phyloP scores from a whole-genome alignment of 2,113 vertebrate species.

The Myrmecophaga tridactyla region DNA sequence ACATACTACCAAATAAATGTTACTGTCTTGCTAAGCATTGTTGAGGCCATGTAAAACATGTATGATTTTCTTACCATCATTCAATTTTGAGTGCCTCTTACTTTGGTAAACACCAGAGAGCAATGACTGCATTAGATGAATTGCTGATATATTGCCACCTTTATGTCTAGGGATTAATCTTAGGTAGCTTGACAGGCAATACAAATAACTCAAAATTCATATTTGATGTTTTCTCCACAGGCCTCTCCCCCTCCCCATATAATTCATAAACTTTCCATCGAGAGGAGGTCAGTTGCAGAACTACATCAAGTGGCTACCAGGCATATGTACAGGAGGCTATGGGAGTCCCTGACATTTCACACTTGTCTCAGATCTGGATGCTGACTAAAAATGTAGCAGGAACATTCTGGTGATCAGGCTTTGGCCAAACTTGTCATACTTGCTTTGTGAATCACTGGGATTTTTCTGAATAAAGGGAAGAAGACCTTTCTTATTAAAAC shows the following conservation, averaged over 20 bases:
- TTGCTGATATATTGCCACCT: neutral
- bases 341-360: neutral
- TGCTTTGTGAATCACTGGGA: neutral
- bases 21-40: neutral
- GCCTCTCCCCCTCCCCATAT: neutral
- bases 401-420: neutral
- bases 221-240: neutral
- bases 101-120: neutral
- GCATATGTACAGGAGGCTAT: neutral
- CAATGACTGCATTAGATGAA: neutral
- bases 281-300: neutral
- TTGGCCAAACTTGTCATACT: neutral
- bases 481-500: neutral
- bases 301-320: neutral
- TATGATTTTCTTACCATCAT: neutral
- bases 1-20: neutral
- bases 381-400: neutral
- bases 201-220: neutral
- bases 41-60: neutral
- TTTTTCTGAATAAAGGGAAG: neutral
- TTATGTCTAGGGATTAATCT: neutral
- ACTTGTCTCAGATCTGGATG: neutral
- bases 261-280: neutral
- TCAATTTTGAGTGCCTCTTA: constrained; percentile 3
- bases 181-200: neutral